Percentiles rank a stretch among this genome's conserved stretches.
Evolutionary conservation across 2,113 vertebrate genomes (phyloP).

Genomic region (Azemiops feae): DNA sequence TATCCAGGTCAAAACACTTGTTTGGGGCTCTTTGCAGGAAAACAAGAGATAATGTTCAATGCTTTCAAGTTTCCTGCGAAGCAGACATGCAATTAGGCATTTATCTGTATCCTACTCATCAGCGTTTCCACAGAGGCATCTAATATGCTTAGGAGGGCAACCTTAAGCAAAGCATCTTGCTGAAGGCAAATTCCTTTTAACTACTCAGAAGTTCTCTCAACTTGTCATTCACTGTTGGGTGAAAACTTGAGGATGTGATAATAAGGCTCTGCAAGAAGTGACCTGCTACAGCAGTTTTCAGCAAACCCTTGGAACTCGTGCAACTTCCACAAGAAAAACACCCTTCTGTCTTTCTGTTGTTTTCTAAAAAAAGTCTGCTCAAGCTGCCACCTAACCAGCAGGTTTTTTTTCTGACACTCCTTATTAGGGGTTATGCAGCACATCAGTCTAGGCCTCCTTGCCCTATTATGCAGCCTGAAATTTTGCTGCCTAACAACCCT

Average conservation of each 20-base stretch:
- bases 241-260: background rate
- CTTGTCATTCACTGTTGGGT: background rate
- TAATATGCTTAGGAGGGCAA: background rate
- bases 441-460: background rate
- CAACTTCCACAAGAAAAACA: constrained; percentile 2
- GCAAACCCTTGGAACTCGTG: background rate
- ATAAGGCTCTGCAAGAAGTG: background rate
- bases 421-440: background rate
- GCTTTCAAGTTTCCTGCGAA: background rate
- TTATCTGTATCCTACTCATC: background rate
- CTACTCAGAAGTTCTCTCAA: background rate
- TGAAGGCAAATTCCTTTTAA: constrained; percentile 13
- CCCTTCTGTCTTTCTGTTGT: background rate
- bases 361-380: background rate
- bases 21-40: background rate
- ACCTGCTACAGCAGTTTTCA: background rate
- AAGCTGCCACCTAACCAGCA: background rate
- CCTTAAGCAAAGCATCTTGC: constrained; percentile 10
- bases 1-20: background rate
- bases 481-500: background rate
- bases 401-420: background rate
- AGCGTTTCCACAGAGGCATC: background rate
- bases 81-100: background rate
- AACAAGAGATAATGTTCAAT: background rate
- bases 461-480: background rate